Evolutionary conservation across 2,797 vertebrate species (phyloP).

Genomic region (Thripadectes ignobilis): DNA sequence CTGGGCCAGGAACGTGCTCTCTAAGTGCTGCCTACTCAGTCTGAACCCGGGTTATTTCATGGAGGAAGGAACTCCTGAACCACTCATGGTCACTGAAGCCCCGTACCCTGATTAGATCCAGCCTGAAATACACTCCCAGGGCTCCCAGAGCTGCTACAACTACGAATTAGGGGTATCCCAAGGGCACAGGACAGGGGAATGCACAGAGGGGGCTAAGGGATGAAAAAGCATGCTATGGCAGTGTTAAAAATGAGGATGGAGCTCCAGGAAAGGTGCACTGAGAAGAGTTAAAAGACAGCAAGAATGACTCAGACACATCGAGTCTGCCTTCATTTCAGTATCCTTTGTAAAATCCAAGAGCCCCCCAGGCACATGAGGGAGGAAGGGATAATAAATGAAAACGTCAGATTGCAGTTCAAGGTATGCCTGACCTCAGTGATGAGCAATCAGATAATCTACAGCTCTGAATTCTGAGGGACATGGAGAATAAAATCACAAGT

Average conservation of each 20-base stretch:
- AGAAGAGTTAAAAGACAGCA: not conserved
- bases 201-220: not conserved
- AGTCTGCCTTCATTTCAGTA: not conserved
- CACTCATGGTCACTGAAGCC: not conserved
- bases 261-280: not conserved
- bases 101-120: not conserved
- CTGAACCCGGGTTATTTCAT: rapidly evolving
- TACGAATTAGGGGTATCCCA: not conserved
- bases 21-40: rapidly evolving
- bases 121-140: not conserved
- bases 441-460: not conserved
- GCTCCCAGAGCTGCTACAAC: not conserved
- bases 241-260: not conserved
- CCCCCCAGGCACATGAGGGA: not conserved
- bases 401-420: not conserved
- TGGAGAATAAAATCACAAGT: not conserved
- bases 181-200: not conserved
- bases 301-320: not conserved
- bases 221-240: not conserved
- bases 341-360: not conserved
- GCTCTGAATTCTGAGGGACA: not conserved
- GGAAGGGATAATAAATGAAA: not conserved
- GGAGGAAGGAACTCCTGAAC: not conserved
- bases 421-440: not conserved
- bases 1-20: not conserved